phyloP scores from a whole-genome alignment of 2,888 invertebrate genomes.

The Yponomeuta sedellus region DNA sequence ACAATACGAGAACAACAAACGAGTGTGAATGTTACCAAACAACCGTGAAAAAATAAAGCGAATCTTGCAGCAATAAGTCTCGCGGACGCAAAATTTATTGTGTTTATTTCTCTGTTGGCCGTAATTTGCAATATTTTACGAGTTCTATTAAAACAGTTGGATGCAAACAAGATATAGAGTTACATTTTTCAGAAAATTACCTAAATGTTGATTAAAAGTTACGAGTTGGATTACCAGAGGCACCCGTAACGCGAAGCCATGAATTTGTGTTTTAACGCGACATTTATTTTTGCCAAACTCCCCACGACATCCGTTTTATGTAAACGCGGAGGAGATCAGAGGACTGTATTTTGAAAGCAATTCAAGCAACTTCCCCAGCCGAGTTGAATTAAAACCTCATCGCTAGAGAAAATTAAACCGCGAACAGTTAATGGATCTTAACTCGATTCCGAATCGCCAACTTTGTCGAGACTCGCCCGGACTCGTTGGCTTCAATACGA shows the following conservation, averaged over 20 bases:
- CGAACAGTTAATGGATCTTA: conserved; percentile 69
- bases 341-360: conserved; percentile 34
- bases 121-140: neutral
- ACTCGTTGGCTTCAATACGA: conserved; percentile 61
- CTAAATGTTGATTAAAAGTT: neutral
- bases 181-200: neutral
- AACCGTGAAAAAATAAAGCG: neutral
- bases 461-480: conserved; percentile 46
- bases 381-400: conserved; percentile 62
- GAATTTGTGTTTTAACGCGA: neutral
- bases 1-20: neutral
- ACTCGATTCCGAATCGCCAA: conserved; percentile 64
- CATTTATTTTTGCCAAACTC: neutral
- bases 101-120: neutral
- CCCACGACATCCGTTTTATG: neutral
- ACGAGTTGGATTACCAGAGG: no score
- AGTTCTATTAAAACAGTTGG: neutral
- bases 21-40: neutral
- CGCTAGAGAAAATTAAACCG: conserved; percentile 59
- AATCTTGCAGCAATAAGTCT: neutral
- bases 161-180: neutral
- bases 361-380: conserved; percentile 30
- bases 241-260: neutral
- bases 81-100: neutral
- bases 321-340: neutral